Evolutionary conservation across 2,888 invertebrate genomes (phyloP), one percentile per base, ranked within the genome.

Genomic region (Trichopria drosophilae): DNA sequence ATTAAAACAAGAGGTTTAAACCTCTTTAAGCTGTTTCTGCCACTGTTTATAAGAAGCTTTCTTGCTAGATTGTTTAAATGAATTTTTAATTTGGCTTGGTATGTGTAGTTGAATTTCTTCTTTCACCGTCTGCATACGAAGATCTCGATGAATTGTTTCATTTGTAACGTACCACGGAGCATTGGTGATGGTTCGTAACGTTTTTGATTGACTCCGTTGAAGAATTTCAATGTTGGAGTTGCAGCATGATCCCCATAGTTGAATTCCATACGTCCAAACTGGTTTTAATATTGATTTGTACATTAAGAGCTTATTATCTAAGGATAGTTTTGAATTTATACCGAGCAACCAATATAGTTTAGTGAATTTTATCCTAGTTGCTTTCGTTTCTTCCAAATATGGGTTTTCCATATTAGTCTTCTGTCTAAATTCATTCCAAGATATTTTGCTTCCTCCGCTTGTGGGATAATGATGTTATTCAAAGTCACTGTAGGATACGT

Each of bases 341-440:
- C 46, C 39, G 18, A 46, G 6, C 13, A 46, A 39, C 46, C 39
- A 46, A 23, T 46, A 37, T 32, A 46, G 9, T 16, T 45, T 7
- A 4, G 22, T 18, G 10, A 28, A 19, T 34, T 41, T 47, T 6
- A 34, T 28, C 9, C 16, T 23, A 5, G 49, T 39, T 12, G 15
- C 35, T 57, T 13, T 55, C 15, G 4, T n/a, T n/a, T n/a, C n/a
- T n/a, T n/a, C n/a, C n/a, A n/a, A n/a, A n/a, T n/a, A n/a, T n/a
- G n/a, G n/a, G 12, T 9, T 29, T 29, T 29, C 29, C 29, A 29
- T 6, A 15, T 29, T 6, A 29, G 48, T n/a, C 53, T 40, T 10
- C 39, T 42, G 44, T 57, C 53, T 5, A 57, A 43, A 19, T 51
- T 48, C 18, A 60, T 51, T 10, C 55, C 59, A 1, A 61, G 45